These are phyloP conservation scores for Phoebastria nigripes DNA, from an alignment of 2,797 vertebrate genomes.

Conservation along the genomic window DNA sequence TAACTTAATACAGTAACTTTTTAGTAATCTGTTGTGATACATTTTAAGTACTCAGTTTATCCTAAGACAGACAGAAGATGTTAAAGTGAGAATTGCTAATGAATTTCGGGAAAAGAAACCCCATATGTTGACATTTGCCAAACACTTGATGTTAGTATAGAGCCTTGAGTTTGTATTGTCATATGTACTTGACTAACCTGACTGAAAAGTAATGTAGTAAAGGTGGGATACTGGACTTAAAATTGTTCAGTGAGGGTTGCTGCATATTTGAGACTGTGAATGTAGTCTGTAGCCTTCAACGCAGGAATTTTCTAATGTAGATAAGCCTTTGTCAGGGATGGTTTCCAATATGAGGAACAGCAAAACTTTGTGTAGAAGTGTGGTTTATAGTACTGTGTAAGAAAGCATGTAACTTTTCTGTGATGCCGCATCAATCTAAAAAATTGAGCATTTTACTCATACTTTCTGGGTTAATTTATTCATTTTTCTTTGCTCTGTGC, in stretches of 20 bases:
- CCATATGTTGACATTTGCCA: rapidly evolving
- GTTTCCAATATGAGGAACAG: not conserved
- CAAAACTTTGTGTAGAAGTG: not conserved
- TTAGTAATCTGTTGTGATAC: not conserved
- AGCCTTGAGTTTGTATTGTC: not conserved
- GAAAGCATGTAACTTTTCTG: not conserved
- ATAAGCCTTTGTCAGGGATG: not conserved
- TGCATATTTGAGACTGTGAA: not conserved
- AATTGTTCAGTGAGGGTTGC: not conserved
- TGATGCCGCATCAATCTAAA: not conserved
- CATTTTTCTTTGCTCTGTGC: not conserved
- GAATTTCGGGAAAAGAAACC: not conserved
- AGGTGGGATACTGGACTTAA: not conserved
- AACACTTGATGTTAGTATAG: not conserved
- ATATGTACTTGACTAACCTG: not conserved
- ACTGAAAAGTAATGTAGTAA: not conserved
- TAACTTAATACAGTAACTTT: not conserved
- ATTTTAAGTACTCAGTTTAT: not conserved
- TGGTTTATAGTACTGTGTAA: not conserved
- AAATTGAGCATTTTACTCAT: not conserved
- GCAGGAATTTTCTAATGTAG: not conserved
- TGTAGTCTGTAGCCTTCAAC: not conserved
- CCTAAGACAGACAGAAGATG: not conserved
- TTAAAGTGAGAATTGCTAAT: not conserved
- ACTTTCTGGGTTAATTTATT: not conserved